Evolutionary conservation across 2,797 vertebrate species (phyloP), one percentile per base, ranked within the genome.

Genomic region (Sciaenops ocellatus): DNA sequence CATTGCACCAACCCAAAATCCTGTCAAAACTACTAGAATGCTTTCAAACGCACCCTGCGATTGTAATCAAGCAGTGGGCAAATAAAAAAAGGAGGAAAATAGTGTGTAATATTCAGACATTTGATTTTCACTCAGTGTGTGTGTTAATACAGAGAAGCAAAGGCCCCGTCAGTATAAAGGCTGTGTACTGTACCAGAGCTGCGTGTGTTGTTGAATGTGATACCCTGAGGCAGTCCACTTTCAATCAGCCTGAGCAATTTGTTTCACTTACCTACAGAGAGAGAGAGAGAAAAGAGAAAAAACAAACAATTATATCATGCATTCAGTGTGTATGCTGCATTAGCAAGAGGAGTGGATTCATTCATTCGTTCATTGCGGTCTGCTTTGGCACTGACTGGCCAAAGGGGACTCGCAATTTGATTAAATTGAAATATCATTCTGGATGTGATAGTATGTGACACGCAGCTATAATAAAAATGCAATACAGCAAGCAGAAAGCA

Each of bases 191-290:
- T 90, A 90, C 90, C 90, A 65, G 76, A 82, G 64, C 44, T 46
- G 41, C 12, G 38, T 50, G 55, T 68, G 73, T 48, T 79, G 86
- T n/a, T 69, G 80, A 85, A 76, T 66, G 82, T 17, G 51, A 64
- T 50, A 82, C 69, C 79, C 74, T 65, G 50, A 72, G 80, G 83
- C 80, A 76, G 79, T 89, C 87, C 83, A 79, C 84, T 81, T 82
- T 90, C 84, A 92, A 80, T 89, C 89, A 89, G 78, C 62, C 42
- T 54, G 16, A 82, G 76, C 66, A 79, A 87, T 90, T 88, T 82
- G 82, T 85, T 88, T 90, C 87, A 94, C 95, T 95, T 95, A 95
- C 95, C 95, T 95, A 90, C 75, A 87, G 74, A 84, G 70, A 88
- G 66, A 69, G 71, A 41, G 26, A 84, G 62, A 85, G 41, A 6